Evolutionary conservation across 2,888 invertebrate genomes (phyloP).

Genomic region (Pardosa pseudoannulata): DNA sequence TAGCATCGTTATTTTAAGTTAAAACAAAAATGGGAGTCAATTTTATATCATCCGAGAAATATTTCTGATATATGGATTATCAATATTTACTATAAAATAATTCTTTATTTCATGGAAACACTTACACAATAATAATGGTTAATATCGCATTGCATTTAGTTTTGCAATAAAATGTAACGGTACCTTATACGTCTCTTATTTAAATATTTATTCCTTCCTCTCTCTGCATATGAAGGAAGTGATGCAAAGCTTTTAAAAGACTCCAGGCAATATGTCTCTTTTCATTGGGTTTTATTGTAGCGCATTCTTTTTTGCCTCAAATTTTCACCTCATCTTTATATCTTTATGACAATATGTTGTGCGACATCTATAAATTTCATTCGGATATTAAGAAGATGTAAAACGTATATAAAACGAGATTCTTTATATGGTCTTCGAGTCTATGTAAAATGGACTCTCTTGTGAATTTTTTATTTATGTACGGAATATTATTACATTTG

Average conservation of each 20-base stretch:
- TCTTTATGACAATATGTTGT: background rate
- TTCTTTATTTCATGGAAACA: too few species aligned
- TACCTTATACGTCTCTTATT: background rate
- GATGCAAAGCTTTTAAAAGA: conserved; percentile 15
- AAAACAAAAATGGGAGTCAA: too few species aligned
- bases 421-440: background rate
- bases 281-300: conserved; percentile 11
- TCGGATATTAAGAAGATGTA: background rate
- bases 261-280: conserved; percentile 13
- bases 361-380: conserved; percentile 11
- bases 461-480: background rate
- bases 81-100: too few species aligned
- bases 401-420: background rate
- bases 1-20: too few species aligned
- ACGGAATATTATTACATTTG: too few species aligned
- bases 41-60: too few species aligned
- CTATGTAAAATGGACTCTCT: background rate
- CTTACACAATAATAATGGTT: background rate
- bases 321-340: background rate
- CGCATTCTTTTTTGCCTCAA: background rate
- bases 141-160: background rate
- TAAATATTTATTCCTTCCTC: conserved; percentile 28
- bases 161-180: background rate
- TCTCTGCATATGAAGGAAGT: background rate
- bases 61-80: too few species aligned